Base-by-base conservation (phyloP, 2,113 vertebrate species). In the Atlantisia rogersi region DNA sequence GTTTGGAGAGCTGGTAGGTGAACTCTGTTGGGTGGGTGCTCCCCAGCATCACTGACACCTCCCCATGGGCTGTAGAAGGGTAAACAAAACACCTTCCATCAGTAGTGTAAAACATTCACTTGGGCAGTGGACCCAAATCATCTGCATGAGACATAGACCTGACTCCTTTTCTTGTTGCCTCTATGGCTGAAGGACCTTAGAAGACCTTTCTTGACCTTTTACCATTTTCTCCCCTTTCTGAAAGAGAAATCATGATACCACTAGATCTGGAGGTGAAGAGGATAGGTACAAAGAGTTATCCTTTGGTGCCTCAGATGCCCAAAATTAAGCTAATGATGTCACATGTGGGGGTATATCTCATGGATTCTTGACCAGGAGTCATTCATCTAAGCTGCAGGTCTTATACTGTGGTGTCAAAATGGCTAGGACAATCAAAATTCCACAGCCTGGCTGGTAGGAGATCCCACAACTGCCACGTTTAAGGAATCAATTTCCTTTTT, bases 1-100 rank as follows among this genome's bases (percentile, higher is more conserved):
- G 93, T 93, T 92, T 98, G 13, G 95, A 97, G 77, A 99, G 98
- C 94, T 98, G 98, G 46, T 98, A 98, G 50, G 98, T 98, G 62
- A 98, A 98, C 5, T 98, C 98, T 25, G 94, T 55, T 5, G 98
- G 97, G 42, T 90, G 86, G 16, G 89, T 92, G 90, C 97, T 98
- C 40, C 97, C 92, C 20, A 99, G 84, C n/a, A 92, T 97, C 50
- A 99, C 89, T 3, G 93, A 97, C 10, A 97, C 97, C 92, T 98
- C 98, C 1, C 99, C 98, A 2, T 95, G 95, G 24, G 98, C 98
- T 99, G 95, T 25, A 73, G 44, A 80, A 48, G 26, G 8, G 16
- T 40, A 22, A 73, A 80, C 9, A 67, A 48, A 68, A 52, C 5
- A 19, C 28, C 5, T 60, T 70, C 79, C 13, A 6, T 37, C 46